A percentile compares a stretch with the other conserved stretches of the same genome.
Evolutionary conservation across 2,113 vertebrate species (phyloP).

Genomic region (Hydropotes inermis): DNA sequence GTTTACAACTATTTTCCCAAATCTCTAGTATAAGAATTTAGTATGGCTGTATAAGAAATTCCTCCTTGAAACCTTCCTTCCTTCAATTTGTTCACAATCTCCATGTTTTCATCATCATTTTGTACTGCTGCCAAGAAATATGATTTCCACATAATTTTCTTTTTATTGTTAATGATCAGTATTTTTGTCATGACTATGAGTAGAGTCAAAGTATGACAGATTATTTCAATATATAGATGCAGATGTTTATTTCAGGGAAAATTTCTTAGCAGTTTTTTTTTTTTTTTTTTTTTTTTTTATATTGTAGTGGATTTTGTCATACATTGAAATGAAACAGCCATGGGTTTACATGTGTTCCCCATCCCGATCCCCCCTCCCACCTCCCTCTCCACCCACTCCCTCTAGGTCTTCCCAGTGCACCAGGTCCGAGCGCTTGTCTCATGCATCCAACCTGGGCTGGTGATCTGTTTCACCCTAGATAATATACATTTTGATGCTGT

Average conservation of each 20-base stretch:
- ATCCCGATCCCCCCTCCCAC: too few species aligned
- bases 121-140: neutral
- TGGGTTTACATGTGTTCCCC: too few species aligned
- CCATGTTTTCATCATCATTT: neutral
- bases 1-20: neutral
- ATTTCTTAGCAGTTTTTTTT: neutral
- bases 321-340: too few species aligned
- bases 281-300: neutral
- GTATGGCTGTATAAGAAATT: neutral
- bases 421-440: too few species aligned
- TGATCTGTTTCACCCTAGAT: too few species aligned
- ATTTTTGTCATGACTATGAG: neutral
- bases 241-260: neutral
- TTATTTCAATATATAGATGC: neutral
- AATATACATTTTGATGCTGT: too few species aligned
- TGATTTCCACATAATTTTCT: neutral
- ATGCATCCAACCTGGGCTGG: too few species aligned
- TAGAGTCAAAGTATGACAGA: neutral
- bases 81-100: neutral
- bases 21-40: neutral
- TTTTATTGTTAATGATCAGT: neutral
- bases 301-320: too few species aligned
- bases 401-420: too few species aligned
- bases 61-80: neutral
- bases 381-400: too few species aligned